Evolutionary conservation across 2,797 vertebrate genomes (phyloP).

Genomic region (Cuniculus paca): DNA sequence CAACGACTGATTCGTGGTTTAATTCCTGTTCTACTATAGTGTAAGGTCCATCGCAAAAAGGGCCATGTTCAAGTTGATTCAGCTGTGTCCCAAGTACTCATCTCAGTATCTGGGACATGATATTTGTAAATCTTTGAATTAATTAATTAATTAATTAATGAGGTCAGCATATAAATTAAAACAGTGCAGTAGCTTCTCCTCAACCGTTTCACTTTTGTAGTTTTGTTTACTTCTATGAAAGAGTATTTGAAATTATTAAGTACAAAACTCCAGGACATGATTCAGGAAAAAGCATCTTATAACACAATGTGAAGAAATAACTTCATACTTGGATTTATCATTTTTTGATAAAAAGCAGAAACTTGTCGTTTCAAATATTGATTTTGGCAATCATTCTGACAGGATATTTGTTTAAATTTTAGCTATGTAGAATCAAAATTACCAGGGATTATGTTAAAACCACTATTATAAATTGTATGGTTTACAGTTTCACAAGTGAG

Average conservation of each 20-base stretch:
- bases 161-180: not conserved
- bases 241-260: not conserved
- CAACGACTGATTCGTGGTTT: not conserved
- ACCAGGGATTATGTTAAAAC: not conserved
- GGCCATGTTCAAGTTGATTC: not conserved
- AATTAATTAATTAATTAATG: not conserved
- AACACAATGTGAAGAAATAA: not conserved
- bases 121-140: not conserved
- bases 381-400: not conserved
- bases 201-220: not conserved
- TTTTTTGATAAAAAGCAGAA: not conserved
- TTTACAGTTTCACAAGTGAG: not conserved
- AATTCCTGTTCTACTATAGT: not conserved
- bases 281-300: not conserved
- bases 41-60: not conserved
- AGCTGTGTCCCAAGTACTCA: not conserved
- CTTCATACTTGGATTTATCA: not conserved
- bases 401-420: not conserved
- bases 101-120: not conserved
- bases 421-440: not conserved
- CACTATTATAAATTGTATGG: not conserved
- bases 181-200: not conserved
- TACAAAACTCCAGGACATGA: not conserved
- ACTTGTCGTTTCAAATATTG: not conserved
- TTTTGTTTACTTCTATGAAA: not conserved